Evolutionary conservation across 2,888 invertebrate species (phyloP).

Genomic region (Agriopis marginaria): DNA sequence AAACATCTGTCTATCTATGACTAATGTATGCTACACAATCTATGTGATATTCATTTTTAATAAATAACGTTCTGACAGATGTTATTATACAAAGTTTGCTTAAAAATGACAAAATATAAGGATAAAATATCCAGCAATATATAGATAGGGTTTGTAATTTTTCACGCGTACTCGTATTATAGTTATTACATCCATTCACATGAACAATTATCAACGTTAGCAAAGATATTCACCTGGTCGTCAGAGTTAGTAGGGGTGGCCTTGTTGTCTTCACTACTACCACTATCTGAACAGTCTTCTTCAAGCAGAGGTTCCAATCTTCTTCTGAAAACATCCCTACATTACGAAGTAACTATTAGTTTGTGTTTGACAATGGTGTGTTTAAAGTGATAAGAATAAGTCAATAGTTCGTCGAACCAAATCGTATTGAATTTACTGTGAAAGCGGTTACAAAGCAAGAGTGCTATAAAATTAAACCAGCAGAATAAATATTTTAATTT

Average conservation of each 20-base stretch:
- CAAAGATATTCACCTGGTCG: slow-evolving; percentile 82
- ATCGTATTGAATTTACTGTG: slow-evolving; percentile 25
- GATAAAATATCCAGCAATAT: slow-evolving; percentile 12
- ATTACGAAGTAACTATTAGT: slow-evolving; percentile 55
- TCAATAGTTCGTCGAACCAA: slow-evolving; percentile 19
- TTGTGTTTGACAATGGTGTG: slow-evolving; percentile 32
- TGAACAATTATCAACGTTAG: slow-evolving; percentile 5
- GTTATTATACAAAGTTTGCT: slow-evolving; percentile 10
- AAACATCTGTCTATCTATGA: slow-evolving; percentile 35
- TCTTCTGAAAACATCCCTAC: slow-evolving; percentile 87
- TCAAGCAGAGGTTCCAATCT: slow-evolving; percentile 93
- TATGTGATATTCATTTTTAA: neutral
- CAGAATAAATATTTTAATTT: neutral
- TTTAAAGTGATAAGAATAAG: slow-evolving; percentile 21
- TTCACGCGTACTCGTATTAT: neutral
- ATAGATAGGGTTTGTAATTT: neutral
- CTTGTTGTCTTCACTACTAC: slow-evolving; percentile 80
- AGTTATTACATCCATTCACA: slow-evolving; percentile 9
- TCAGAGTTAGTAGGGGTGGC: slow-evolving; percentile 81
- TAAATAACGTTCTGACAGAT: slow-evolving; percentile 12
- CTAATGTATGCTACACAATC: neutral
- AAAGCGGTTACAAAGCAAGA: slow-evolving; percentile 36
- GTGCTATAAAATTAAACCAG: slow-evolving; percentile 6
- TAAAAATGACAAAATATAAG: slow-evolving; percentile 22
- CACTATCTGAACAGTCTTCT: slow-evolving; percentile 92